Conservation (phyloP, 2,888 invertebrate genomes). For the Pollenia griseotomentosa region DNA sequence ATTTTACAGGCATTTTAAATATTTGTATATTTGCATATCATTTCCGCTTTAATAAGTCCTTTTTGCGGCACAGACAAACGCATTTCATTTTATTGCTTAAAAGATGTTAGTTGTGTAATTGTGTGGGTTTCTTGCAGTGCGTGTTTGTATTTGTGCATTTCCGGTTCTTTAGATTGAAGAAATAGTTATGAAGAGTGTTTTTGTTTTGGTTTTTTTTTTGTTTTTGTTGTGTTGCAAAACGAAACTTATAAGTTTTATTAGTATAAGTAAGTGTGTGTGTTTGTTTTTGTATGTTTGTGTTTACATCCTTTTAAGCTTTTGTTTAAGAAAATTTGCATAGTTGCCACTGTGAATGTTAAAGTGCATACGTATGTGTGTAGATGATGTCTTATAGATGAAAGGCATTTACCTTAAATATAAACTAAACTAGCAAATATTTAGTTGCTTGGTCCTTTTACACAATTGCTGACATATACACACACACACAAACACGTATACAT, state of each 20-base stretch:
- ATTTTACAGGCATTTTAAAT: slow-evolving; percentile 16
- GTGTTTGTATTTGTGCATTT: slow-evolving; percentile 48
- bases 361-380: not conserved
- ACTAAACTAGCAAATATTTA: slow-evolving; percentile 68
- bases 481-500: not conserved
- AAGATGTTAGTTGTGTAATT: not conserved
- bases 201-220: slow-evolving; percentile 8
- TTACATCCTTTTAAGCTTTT: slow-evolving; percentile 33
- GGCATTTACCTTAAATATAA: slow-evolving; percentile 59
- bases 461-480: not conserved
- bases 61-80: slow-evolving; percentile 11
- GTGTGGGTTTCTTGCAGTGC: slow-evolving; percentile 28
- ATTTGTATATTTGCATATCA: slow-evolving; percentile 55
- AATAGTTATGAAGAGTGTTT: slow-evolving; percentile 9
- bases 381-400: slow-evolving; percentile 19
- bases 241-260: not conserved
- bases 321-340: slow-evolving; percentile 33
- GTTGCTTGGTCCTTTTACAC: slow-evolving; percentile 43
- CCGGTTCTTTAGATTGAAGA: slow-evolving; percentile 52
- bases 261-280: not conserved
- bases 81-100: not conserved
- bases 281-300: not conserved
- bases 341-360: not conserved
- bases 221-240: not conserved
- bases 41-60: slow-evolving; percentile 60